Percentiles rank a stretch among this genome's conserved stretches.
Evolutionary conservation across 2,888 invertebrate species (phyloP).

Genomic region (Stenolophus ochropezus): DNA sequence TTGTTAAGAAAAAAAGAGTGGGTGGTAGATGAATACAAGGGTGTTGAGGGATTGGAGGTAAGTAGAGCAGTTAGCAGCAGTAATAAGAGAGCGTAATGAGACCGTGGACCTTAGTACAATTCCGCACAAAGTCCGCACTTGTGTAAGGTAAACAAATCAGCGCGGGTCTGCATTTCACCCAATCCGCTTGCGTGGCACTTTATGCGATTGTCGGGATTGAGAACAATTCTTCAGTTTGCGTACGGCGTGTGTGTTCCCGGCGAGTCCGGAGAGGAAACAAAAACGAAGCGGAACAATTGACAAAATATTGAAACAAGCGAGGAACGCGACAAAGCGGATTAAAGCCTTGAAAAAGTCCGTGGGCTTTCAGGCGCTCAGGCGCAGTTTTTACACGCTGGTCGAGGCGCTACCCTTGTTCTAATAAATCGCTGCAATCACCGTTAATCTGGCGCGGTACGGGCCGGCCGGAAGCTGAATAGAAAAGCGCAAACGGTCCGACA

Average conservation of each 20-base stretch:
- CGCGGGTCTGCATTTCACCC: not conserved
- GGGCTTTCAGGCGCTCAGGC: conserved; percentile 44
- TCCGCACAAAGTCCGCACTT: not conserved
- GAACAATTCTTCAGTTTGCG: not conserved
- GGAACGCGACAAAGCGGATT: conserved; percentile 61
- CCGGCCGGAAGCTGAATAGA: conserved; percentile 52
- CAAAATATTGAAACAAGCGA: conserved; percentile 59
- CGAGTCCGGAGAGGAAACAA: conserved; percentile 43
- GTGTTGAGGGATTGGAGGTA: too few species aligned
- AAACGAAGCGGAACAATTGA: conserved; percentile 59
- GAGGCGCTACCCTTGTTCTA: conserved; percentile 57
- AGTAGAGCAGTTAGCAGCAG: too few species aligned
- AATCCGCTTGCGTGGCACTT: not conserved
- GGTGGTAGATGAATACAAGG: too few species aligned
- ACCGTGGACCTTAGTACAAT: not conserved
- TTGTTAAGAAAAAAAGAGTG: too few species aligned
- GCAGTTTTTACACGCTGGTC: conserved; percentile 53
- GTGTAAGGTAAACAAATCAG: not conserved
- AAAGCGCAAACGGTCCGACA: conserved; percentile 60
- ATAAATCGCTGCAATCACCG: conserved; percentile 60
- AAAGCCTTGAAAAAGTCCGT: conserved; percentile 60
- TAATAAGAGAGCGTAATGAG: not conserved
- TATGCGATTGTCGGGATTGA: not conserved
- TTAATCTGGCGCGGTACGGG: conserved; percentile 58
- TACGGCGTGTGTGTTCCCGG: not conserved